These are phyloP conservation scores for Ramphastos sulfuratus DNA, from an alignment of 2,113 vertebrate genomes.

Conservation along the genomic window DNA sequence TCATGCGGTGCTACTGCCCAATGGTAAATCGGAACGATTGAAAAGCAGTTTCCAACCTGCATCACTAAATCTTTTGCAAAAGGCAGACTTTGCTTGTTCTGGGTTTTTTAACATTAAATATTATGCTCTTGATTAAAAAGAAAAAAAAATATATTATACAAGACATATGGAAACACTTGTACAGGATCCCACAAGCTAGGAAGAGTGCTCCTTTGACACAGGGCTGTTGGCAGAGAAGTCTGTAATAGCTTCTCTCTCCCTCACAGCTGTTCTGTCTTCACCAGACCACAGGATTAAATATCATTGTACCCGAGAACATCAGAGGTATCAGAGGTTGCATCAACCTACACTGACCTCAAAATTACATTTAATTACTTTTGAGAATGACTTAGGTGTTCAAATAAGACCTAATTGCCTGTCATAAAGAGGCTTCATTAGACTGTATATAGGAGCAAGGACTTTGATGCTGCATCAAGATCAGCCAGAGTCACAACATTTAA, in stretches of 20 bases:
- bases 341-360: neutral
- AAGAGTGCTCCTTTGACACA: neutral
- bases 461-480: neutral
- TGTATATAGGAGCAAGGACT: neutral
- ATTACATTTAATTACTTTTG: neutral
- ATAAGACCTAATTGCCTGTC: neutral
- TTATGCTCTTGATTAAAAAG: neutral
- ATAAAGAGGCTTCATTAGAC: neutral
- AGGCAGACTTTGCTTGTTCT: neutral
- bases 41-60: neutral
- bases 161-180: constrained; percentile 28
- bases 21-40: neutral
- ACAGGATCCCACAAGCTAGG: constrained; percentile 25
- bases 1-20: neutral
- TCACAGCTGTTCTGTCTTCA: constrained; percentile 12
- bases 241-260: neutral
- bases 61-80: neutral
- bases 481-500: neutral
- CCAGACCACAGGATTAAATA: neutral
- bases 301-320: neutral
- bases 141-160: neutral
- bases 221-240: neutral
- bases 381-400: neutral
- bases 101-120: neutral
- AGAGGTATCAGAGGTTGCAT: neutral